Evolutionary conservation across 2,888 invertebrate genomes (phyloP), one percentile per base, ranked within the genome.

Genomic region (Diplazon laetatorius): DNA sequence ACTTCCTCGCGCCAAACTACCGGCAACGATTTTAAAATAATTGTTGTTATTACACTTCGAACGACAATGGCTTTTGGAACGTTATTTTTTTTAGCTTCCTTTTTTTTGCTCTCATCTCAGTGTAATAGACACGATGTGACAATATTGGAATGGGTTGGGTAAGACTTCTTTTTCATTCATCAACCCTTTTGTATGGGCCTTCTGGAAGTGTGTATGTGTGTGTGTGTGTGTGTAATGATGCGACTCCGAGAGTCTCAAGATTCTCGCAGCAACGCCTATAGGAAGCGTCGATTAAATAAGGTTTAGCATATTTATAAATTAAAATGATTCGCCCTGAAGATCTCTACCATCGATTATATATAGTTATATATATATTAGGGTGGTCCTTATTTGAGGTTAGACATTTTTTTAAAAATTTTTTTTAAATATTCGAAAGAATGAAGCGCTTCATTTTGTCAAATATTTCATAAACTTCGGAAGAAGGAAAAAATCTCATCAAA

Each of bases 61-160:
- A 39, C 59, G 46, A 39, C 57, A 50, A 57, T 30, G 46, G 18
- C 39, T 75, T 68, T 71, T 66, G 16, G 65, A 65, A 69, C n/a
- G n/a, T 55, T 68, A 48, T 70, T 73, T 44, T 39, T 73, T 30
- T 30, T 6, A 6, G 2, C 6, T 30, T 30, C 6, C 4, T 30
- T 30, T 30, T 30, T 30, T 30, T n/a, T n/a, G n/a, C n/a, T n/a
- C n/a, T n/a, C n/a, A n/a, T n/a, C 12, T 18, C 39, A 69, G 12
- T 12, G 12, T 18, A 10, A 52, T 25, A 25, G 44, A 10, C 30
- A 12, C 12, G 44, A 39, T n/a, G 30, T 37, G 62, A 18, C 68
- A 44, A 55, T 68, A 74, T 16, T 74, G 10, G 12, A 74, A 5
- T 39, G n/a, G 4, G 25, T 12, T 25, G 18, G 35, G 14, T n/a